These are phyloP conservation scores for Eumeta japonica DNA, from an alignment of 1,140 invertebrate species.

Conservation along the genomic window DNA sequence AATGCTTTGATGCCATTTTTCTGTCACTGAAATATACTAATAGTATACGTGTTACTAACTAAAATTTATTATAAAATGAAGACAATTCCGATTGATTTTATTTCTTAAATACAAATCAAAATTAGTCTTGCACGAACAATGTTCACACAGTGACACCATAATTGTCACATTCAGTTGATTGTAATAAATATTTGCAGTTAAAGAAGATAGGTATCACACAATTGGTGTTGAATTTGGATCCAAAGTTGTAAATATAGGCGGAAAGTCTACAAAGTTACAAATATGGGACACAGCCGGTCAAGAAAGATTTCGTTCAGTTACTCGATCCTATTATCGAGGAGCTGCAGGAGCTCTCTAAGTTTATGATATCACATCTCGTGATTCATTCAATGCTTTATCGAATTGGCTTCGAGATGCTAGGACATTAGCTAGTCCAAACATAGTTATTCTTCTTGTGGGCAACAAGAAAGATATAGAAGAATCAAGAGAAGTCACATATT, in stretches of 20 bases:
- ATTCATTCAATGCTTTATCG: constrained; percentile 77
- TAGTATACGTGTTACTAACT: too few relatives aligned
- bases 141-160: too few relatives aligned
- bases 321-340: constrained; percentile 77
- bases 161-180: too few relatives aligned
- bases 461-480: constrained; percentile 83
- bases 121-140: too few relatives aligned
- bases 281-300: constrained; percentile 75
- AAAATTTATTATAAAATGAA: too few relatives aligned
- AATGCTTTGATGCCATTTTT: too few relatives aligned
- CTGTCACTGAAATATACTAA: too few relatives aligned
- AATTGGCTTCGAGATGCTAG: constrained; percentile 85
- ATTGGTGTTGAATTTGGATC: constrained; percentile 86
- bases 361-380: constrained; percentile 78
- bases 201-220: constrained; percentile 79
- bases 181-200: constrained; percentile 58
- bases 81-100: too few relatives aligned
- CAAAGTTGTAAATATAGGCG: constrained; percentile 80
- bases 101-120: too few relatives aligned
- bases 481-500: constrained; percentile 75
- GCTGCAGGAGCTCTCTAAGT: constrained; percentile 79
- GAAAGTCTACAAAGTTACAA: constrained; percentile 80
- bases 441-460: constrained; percentile 77
- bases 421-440: constrained; percentile 83
- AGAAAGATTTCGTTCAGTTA: constrained; percentile 69